Base-by-base conservation (phyloP, 2,113 vertebrate species). In the Hucho hucho region DNA sequence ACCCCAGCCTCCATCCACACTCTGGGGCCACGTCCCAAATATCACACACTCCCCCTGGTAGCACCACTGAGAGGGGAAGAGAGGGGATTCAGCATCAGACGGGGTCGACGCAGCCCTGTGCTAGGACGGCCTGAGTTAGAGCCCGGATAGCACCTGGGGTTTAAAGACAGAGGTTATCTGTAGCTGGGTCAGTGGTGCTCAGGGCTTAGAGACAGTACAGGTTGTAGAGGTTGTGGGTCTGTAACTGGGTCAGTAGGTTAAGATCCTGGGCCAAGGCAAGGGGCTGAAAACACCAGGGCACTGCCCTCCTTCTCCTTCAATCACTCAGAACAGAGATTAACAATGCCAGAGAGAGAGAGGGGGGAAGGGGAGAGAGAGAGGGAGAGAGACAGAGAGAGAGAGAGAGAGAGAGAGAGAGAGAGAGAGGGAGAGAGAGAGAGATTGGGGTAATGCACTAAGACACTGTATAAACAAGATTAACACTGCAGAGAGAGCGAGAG, bases 21-120 rank as follows among this genome's bases (percentile, higher is more conserved):
- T 98, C 92, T 96, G 95, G 63, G 96, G 96, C 97, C 95, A 98
- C 85, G 95, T 97, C 80, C 97, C 97, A 90, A 98, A 99, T 69
- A 89, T 88, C 82, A 98, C 96, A 6, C 97, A 98, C 82, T 98
- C 96, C 77, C 97, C 97, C 90, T 99, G 97, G 92, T 95, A 98
- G 89, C 97, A 99, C 97, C 97, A 99, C 97, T 99, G 93, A 87
- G 61, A 75, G 70, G 16, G 73, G 4, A 4, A 29, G 28, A 28
- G 29, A 73, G 84, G 28, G 89, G 61, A 88, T 59, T 46, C 25
- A 37, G 67, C 64, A 73, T 61, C 74, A 11, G 28, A 28, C 64
- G 1, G n/a, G 58, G 26, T 16, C 6, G 32, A 32, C 6, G 32
- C 32, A 32, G 32, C 32, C 1, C 32, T 37, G 32, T 37, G 32